phyloP scores from a whole-genome alignment of 64 coral and sea anemone genomes.

The Dendronephthya gigantea region DNA sequence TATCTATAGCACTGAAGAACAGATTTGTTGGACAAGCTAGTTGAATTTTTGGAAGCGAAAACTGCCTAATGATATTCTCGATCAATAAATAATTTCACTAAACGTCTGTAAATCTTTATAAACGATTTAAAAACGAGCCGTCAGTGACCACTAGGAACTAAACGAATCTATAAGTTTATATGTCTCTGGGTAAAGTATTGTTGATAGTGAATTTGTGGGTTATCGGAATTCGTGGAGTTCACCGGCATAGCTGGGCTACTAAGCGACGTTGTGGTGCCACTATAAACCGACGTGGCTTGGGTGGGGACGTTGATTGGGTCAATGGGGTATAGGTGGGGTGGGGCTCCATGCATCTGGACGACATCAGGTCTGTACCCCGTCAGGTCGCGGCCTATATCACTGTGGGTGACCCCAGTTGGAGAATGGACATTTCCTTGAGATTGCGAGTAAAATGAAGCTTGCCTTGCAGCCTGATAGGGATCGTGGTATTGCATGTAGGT shows the following conservation, averaged over 20 bases:
- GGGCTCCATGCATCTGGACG: neutral
- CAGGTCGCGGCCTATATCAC: neutral
- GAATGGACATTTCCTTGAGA: neutral
- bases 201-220: neutral
- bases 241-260: neutral
- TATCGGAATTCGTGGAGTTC: neutral
- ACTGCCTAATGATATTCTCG: neutral
- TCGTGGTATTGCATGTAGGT: neutral
- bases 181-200: neutral
- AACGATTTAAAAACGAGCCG: neutral
- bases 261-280: neutral
- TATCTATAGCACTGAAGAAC: too few relatives aligned
- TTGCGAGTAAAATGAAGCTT: neutral
- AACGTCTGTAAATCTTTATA: too few relatives aligned
- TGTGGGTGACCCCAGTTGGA: neutral
- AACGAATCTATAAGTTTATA: constrained; percentile 2
- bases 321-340: neutral
- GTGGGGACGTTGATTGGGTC: neutral
- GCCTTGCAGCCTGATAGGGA: neutral
- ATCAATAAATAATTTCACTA: neutral
- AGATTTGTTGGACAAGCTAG: too few relatives aligned
- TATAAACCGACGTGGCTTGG: neutral
- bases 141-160: neutral
- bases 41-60: too few relatives aligned
- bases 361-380: neutral